Percentiles rank a stretch among this genome's conserved stretches.
phyloP scores from a whole-genome alignment of 2,113 vertebrate genomes.

The Tringa solitaria region DNA sequence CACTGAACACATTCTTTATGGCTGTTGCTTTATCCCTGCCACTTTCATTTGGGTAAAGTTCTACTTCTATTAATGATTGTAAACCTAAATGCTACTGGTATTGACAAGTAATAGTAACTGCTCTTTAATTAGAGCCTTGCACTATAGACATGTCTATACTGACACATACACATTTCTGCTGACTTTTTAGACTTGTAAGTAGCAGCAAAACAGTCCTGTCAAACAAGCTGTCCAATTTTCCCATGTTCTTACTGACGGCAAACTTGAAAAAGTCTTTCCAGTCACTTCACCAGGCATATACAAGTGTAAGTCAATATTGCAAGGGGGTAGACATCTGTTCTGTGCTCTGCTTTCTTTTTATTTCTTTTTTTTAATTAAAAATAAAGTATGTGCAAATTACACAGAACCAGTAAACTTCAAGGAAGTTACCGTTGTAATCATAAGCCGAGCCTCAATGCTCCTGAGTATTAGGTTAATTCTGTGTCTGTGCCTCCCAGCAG shows the following conservation, averaged over 20 bases:
- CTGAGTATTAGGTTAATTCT: background rate
- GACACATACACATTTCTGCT: background rate
- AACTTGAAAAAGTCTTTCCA: background rate
- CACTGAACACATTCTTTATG: background rate
- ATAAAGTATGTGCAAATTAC: background rate
- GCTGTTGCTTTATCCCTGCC: background rate
- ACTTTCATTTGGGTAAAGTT: background rate
- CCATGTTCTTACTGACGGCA: background rate
- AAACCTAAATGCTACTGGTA: background rate
- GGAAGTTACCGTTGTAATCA: background rate
- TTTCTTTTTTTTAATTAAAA: background rate
- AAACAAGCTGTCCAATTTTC: background rate
- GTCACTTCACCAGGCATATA: background rate
- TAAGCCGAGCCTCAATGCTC: background rate
- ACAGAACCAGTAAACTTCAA: background rate
- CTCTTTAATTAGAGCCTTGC: background rate
- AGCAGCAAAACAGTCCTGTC: background rate
- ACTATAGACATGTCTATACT: background rate
- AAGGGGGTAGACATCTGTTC: background rate
- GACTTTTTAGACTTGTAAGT: background rate
- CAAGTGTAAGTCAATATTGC: background rate
- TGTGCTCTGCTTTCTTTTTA: background rate
- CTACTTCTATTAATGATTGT: background rate
- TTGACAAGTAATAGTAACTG: background rate
- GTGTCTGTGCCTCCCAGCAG: background rate